Conservation (phyloP, 2,888 invertebrate genomes). For the Galerucella nymphaeae region DNA sequence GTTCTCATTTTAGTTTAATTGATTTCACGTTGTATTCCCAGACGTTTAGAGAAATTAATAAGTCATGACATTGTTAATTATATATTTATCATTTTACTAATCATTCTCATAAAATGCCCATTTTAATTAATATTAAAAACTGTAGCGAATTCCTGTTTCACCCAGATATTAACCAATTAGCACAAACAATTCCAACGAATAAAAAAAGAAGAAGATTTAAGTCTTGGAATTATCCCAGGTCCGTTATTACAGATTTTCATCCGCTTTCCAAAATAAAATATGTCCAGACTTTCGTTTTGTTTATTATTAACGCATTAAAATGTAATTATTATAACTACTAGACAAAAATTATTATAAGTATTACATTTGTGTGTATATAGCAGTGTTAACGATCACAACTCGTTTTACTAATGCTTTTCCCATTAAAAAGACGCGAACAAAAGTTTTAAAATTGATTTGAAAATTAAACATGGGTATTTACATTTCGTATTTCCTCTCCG, state of each 20-base stretch:
- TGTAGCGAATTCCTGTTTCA: background rate
- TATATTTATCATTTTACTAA: background rate
- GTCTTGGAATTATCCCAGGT: too few species aligned
- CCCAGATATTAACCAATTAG: background rate
- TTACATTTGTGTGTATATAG: background rate
- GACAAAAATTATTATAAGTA: background rate
- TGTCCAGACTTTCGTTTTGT: background rate
- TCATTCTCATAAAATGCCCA: background rate
- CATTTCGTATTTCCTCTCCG: background rate
- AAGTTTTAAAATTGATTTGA: background rate
- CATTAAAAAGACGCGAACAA: background rate
- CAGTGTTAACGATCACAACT: background rate
- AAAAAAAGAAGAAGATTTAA: too few species aligned
- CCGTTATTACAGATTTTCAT: too few species aligned
- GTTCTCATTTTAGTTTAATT: background rate
- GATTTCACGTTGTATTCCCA: background rate
- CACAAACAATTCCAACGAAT: too few species aligned
- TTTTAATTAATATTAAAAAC: background rate
- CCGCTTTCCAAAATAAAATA: background rate
- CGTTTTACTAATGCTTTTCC: background rate
- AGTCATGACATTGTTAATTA: background rate
- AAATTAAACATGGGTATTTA: conserved; percentile 1
- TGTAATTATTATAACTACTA: background rate
- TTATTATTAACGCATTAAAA: too few species aligned
- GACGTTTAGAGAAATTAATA: background rate